A percentile compares a stretch with the other conserved stretches of the same genome.
Evolutionary conservation across 1,140 invertebrate species (phyloP).

Genomic region (Apis florea): DNA sequence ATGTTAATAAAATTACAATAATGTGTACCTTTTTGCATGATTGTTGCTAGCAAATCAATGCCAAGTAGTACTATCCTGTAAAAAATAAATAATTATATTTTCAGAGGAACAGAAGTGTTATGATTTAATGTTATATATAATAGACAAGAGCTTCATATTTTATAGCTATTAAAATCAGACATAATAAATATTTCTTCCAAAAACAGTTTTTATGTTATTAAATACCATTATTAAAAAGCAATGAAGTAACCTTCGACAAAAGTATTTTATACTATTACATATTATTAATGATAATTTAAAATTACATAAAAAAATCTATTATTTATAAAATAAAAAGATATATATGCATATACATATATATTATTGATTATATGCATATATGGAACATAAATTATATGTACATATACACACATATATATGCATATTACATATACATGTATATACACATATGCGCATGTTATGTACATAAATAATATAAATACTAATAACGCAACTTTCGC

Average conservation of each 20-base stretch:
- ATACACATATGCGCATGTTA: conserved; percentile 13
- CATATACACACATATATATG: conserved; percentile 28
- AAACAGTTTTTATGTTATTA: background rate
- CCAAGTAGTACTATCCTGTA: conserved; percentile 67
- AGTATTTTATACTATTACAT: background rate
- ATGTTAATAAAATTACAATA: conserved; percentile 21
- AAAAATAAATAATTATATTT: conserved; percentile 71
- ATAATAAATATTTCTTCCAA: conserved; percentile 12
- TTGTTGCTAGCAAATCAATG: conserved; percentile 31
- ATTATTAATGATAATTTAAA: background rate
- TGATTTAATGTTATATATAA: background rate
- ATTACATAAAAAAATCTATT: background rate
- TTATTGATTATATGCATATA: background rate
- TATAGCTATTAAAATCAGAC: background rate
- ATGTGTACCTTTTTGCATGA: conserved; percentile 70
- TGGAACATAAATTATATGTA: background rate
- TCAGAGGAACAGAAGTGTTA: conserved; percentile 64
- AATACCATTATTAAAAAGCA: background rate
- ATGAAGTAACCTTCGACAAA: background rate
- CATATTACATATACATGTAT: conserved; percentile 19
- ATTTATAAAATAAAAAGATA: conserved; percentile 17
- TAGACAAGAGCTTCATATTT: background rate
- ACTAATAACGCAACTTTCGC: conserved; percentile 48
- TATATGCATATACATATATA: background rate
- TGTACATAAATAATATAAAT: conserved; percentile 18